Evolutionary conservation across 1,140 invertebrate genomes (phyloP).

Genomic region (Chrysomallon squamiferum): DNA sequence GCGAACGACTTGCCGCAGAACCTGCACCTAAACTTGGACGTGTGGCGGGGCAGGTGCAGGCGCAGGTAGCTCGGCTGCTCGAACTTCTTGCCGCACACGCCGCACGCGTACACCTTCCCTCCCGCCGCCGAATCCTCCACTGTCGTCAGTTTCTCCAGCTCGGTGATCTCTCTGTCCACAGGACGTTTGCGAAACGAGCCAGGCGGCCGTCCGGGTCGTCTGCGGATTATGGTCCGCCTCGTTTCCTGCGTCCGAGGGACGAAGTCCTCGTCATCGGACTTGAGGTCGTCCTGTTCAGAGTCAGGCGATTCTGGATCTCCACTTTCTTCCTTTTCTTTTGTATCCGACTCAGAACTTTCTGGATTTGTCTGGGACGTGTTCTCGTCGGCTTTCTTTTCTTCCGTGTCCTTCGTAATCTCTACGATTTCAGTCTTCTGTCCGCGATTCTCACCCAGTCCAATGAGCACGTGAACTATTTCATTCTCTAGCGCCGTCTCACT

Average conservation of each 20-base stretch:
- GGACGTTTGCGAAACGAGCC: no score
- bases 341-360: conserved; percentile 2
- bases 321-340: conserved; percentile 8
- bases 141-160: conserved; percentile 23
- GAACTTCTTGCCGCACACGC: conserved; percentile 43
- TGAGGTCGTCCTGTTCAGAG: neutral
- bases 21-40: conserved; percentile 41
- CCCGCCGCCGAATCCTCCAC: conserved; percentile 22
- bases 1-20: conserved; percentile 49
- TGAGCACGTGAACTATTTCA: neutral
- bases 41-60: conserved; percentile 47
- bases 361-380: neutral
- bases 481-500: neutral
- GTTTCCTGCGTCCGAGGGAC: neutral
- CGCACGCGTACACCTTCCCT: conserved; percentile 36
- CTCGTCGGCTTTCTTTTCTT: conserved; percentile 9
- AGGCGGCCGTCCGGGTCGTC: conserved; percentile 1
- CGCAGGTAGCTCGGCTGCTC: conserved; percentile 36
- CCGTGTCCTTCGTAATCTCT: neutral
- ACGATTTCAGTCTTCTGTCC: neutral
- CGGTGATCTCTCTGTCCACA: conserved; percentile 14
- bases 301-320: neutral
- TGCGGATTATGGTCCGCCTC: neutral
- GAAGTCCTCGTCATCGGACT: conserved; percentile 9
- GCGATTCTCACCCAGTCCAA: neutral